Evolutionary conservation across 2,113 vertebrate genomes (phyloP), one percentile per base, ranked within the genome.

Genomic region (Natator depressus): DNA sequence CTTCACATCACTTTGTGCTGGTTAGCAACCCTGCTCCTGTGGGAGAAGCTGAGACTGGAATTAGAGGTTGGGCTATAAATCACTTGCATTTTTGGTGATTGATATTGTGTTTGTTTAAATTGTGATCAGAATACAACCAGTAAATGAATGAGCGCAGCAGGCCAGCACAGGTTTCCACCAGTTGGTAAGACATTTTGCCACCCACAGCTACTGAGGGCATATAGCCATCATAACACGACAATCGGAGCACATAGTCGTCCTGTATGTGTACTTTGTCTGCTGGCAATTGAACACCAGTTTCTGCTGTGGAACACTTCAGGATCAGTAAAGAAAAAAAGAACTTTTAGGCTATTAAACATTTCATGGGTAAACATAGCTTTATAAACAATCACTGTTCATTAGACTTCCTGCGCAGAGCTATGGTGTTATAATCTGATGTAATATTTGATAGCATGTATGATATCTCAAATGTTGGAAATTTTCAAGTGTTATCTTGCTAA

Each of bases 261-360:
- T 4, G 5, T 13, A 62, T 16, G 22, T 46, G 10, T 47, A 13
- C 42, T 50, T 82, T 29, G 0, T 9, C 1, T 19, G 25, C 46
- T 83, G 88, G 5, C 4, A 0, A 49, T 35, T 49, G n/a, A 49
- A 57, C 17, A 55, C 51, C 1, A 0, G 49, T 11, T 62, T 31
- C 31, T 13, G 38, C 54, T 76, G 80, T 86, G 69, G 38, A 51
- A 0, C 22, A 0, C 1, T 3, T 8, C 35, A 62, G 53, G 78
- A 57, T 79, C 72, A 29, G 55, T 38, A 35, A n/a, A 79, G 50
- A 38, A 91, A 46, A 46, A 75, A 42, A 4, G 9, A 20, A 38
- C 2, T 10, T 12, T 22, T 50, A 87, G 85, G 35, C 27, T 84
- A 62, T 90, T 69, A 2, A 29, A 72, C 79, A 1, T 85, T 84